Percentiles rank a stretch among this genome's conserved stretches.
Conservation (phyloP, 2,888 invertebrate genomes). For the Andrena camellia region DNA sequence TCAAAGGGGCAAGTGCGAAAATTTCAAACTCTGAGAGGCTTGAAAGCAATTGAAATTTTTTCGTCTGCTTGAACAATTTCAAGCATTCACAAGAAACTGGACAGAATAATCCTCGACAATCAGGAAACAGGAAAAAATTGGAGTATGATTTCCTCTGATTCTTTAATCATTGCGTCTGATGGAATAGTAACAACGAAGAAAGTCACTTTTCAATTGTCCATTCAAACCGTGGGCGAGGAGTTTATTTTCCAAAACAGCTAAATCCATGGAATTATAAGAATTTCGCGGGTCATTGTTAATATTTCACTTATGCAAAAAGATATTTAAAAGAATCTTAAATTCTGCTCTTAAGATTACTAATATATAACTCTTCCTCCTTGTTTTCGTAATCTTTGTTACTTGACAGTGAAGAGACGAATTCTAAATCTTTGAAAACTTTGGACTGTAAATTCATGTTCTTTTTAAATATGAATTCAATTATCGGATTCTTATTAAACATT, state of each 20-base stretch:
- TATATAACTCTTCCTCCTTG: neutral
- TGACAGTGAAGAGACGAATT: neutral
- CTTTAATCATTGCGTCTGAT: constrained; percentile 11
- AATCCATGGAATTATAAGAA: neutral
- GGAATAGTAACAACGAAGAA: constrained; percentile 1
- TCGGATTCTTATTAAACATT: neutral
- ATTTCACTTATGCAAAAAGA: neutral
- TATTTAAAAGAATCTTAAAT: neutral
- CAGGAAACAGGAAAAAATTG: neutral
- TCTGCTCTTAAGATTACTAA: neutral
- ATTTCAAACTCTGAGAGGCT: neutral
- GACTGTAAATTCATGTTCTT: too few species aligned
- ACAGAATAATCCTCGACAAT: neutral
- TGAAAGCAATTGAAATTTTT: constrained; percentile 9
- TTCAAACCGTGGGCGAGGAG: neutral
- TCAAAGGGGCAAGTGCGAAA: neutral
- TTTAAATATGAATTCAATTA: too few species aligned
- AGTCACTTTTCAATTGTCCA: neutral
- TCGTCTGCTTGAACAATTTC: neutral
- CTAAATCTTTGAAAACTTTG: neutral
- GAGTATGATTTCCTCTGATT: neutral
- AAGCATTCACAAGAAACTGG: neutral
- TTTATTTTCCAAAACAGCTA: neutral
- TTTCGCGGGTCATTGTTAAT: neutral
- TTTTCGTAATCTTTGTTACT: neutral